Conservation (phyloP, 2,888 invertebrate genomes). For the Siphlonurus alternatus region DNA sequence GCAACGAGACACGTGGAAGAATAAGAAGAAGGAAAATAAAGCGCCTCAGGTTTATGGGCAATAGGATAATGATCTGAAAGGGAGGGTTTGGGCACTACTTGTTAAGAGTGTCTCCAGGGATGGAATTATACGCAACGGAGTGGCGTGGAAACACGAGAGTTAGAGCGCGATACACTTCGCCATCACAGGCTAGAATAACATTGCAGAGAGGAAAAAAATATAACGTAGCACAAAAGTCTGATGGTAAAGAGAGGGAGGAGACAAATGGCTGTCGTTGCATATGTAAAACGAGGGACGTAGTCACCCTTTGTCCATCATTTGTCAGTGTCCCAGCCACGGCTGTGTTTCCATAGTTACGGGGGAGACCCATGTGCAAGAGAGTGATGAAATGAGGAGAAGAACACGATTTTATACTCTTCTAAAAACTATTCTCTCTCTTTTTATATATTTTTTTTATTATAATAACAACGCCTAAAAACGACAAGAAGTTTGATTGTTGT, state of each 20-base stretch:
- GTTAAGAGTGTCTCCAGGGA: background rate
- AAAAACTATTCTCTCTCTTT: too few relatives aligned
- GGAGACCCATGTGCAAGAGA: too few relatives aligned
- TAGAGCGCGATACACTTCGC: too few relatives aligned
- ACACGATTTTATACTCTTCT: too few relatives aligned
- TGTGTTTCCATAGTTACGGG: background rate
- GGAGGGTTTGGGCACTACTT: background rate
- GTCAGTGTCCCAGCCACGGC: conserved; percentile 24
- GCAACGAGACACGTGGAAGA: too few relatives aligned
- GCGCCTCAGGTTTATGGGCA: background rate
- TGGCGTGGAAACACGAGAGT: background rate
- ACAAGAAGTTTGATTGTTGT: too few relatives aligned
- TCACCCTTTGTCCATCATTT: conserved; percentile 32
- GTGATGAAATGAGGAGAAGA: background rate
- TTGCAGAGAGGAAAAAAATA: background rate
- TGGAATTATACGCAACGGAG: background rate
- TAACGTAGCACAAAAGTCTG: background rate
- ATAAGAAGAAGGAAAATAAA: too few relatives aligned
- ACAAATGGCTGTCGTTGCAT: conserved; percentile 33
- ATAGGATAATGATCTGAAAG: background rate
- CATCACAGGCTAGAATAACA: too few relatives aligned
- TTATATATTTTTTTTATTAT: background rate
- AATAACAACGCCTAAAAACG: background rate
- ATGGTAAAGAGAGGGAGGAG: conserved; percentile 16
- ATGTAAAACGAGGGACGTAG: conserved; percentile 31